Conservation (phyloP, 2,888 invertebrate species). For the Mimas tiliae region DNA sequence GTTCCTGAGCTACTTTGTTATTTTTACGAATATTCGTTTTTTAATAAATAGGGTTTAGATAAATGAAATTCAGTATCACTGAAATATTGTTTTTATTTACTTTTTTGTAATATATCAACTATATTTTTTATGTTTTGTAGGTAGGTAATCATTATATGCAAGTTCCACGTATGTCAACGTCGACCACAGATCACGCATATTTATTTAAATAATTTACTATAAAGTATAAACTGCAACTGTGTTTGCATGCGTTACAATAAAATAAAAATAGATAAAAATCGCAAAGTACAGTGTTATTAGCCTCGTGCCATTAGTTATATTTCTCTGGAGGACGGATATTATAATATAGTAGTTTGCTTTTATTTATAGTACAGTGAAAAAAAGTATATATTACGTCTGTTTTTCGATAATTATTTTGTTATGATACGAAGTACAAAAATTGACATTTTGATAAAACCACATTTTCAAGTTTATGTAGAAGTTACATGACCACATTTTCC, state of each 20-base stretch:
- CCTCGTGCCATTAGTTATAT: constrained; percentile 24
- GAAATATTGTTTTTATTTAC: constrained; percentile 72
- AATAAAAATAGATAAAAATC: background rate
- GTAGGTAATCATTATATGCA: constrained; percentile 52
- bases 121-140: constrained; percentile 74
- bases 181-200: constrained; percentile 60
- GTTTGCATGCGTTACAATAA: constrained; percentile 7
- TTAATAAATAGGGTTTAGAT: constrained; percentile 58
- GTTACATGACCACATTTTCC: constrained; percentile 22
- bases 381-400: constrained; percentile 5
- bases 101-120: constrained; percentile 71
- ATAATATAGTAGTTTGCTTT: constrained; percentile 10
- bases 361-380: constrained; percentile 6
- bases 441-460: constrained; percentile 21
- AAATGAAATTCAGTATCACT: constrained; percentile 69
- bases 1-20: constrained; percentile 59
- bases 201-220: constrained; percentile 57
- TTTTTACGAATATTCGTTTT: constrained; percentile 48
- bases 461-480: constrained; percentile 20
- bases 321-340: background rate
- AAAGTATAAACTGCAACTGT: too few relatives aligned
- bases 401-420: constrained; percentile 16
- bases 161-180: constrained; percentile 44
- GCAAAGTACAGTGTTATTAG: constrained; percentile 15
- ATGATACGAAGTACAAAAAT: constrained; percentile 28